phyloP scores from a whole-genome alignment of 2,888 invertebrate species.

The Cotesia congregata region DNA sequence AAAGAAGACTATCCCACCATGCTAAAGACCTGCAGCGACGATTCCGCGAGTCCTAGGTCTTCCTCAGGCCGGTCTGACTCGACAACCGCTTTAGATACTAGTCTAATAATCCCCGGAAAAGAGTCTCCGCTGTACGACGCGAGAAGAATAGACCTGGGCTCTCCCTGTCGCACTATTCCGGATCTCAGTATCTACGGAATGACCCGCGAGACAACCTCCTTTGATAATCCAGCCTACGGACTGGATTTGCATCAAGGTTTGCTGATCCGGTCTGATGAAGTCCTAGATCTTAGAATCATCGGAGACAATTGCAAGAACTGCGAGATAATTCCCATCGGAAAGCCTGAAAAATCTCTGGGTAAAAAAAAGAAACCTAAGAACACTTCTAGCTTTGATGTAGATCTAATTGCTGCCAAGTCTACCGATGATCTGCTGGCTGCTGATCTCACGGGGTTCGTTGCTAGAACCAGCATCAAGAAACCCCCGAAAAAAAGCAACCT shows the following conservation, averaged over 20 bases:
- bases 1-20: slow-evolving; percentile 69
- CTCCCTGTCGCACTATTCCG: slow-evolving; percentile 60
- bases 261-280: slow-evolving; percentile 63
- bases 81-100: slow-evolving; percentile 63
- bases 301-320: slow-evolving; percentile 44
- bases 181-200: slow-evolving; percentile 59
- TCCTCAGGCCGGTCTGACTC: slow-evolving; percentile 68
- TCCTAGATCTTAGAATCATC: slow-evolving; percentile 62
- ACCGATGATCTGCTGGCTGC: slow-evolving; percentile 60
- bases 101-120: slow-evolving; percentile 58
- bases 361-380: slow-evolving; percentile 36
- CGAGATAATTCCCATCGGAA: not conserved
- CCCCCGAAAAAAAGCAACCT: slow-evolving; percentile 4
- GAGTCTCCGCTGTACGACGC: slow-evolving; percentile 62
- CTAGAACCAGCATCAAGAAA: slow-evolving; percentile 43
- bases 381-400: slow-evolving; percentile 54
- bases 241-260: slow-evolving; percentile 62
- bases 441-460: slow-evolving; percentile 46
- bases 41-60: slow-evolving; percentile 67
- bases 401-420: slow-evolving; percentile 59
- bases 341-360: not conserved
- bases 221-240: slow-evolving; percentile 68
- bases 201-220: slow-evolving; percentile 57
- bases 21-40: slow-evolving; percentile 68
- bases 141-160: slow-evolving; percentile 63